Evolutionary conservation across 1,140 invertebrate genomes (phyloP).

Genomic region (Solenopsis fugax): DNA sequence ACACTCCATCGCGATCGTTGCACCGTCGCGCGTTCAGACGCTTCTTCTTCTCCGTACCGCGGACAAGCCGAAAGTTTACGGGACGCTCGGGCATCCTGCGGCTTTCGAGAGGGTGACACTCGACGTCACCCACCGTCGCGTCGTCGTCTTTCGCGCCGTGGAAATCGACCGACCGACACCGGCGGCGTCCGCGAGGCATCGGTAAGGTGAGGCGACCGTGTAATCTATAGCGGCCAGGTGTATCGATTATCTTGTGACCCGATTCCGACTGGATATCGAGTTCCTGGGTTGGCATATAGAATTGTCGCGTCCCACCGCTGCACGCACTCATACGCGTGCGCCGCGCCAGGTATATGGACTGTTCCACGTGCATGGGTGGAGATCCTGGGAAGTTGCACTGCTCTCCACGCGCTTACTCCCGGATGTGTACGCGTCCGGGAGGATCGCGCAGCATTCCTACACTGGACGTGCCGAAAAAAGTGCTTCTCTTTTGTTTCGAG

Average conservation of each 20-base stretch:
- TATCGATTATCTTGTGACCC: slow-evolving; percentile 68
- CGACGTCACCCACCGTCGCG: neutral
- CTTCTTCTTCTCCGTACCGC: neutral
- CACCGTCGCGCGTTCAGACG: neutral
- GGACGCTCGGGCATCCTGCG: neutral
- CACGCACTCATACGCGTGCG: slow-evolving; percentile 46
- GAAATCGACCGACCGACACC: slow-evolving; percentile 25
- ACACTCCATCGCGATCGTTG: neutral
- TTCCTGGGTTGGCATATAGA: slow-evolving; percentile 53
- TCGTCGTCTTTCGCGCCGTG: neutral
- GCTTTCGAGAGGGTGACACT: neutral
- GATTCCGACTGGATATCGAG: slow-evolving; percentile 57
- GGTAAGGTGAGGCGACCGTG: neutral
- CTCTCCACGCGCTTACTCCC: no score
- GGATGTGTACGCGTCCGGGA: neutral
- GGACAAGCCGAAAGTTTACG: slow-evolving; percentile 1
- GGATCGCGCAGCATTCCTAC: neutral
- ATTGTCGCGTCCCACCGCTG: slow-evolving; percentile 48
- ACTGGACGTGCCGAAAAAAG: neutral
- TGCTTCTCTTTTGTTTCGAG: neutral
- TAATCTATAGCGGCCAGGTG: slow-evolving; percentile 51
- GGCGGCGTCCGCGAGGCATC: neutral
- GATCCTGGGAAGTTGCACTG: slow-evolving; percentile 1
- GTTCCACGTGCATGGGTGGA: slow-evolving; percentile 50
- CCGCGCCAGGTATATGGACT: slow-evolving; percentile 49